Evolutionary conservation across 2,113 vertebrate genomes (phyloP), one percentile per base, ranked within the genome.

Genomic region (Sorex fumeus): DNA sequence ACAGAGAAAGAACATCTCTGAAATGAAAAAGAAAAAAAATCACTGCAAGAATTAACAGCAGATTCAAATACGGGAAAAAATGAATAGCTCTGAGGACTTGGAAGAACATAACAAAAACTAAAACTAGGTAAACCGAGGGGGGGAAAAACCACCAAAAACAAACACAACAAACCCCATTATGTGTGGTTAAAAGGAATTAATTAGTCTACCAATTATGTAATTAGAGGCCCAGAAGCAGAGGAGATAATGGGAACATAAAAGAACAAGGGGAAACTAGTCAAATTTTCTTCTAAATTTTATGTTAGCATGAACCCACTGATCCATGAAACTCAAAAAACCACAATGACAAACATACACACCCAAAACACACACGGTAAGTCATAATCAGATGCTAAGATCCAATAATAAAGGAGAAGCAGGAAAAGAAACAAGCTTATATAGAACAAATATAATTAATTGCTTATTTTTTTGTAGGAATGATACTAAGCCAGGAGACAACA

Each of bases 41-140:
- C 27, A 10, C 53, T 25, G n/a, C 40, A 8, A 75, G 23, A 50
- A 53, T 19, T 21, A 47, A 25, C 28, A 60, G 87, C 45, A 43
- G 40, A 43, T 16, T 74, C 0, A 0, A 0, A 10, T 16, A 11
- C 23, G n/a, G 7, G 19, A 16, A 21, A 32, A 60, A 50, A 19
- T 8, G 36, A 16, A 66, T 66, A 60, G 25, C 27, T 19, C 19
- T 2, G 19, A 2, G 19, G 32, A 23, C 27, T 34, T 43, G 45
- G 75, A 57, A 69, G 47, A 25, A 32, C 23, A 30, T 18, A 43
- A 23, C n/a, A 36, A 71, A 91, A 70, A 34, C 66, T 9, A 60
- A 91, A 66, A 53, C 27, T 66, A 43, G 27, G 11, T 16, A 18
- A 43, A 16, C 57, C 27, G 67, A 53, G 60, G 30, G 34, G 34